Conservation (phyloP, 2,113 vertebrate species). For the Melanocharis versteri region DNA sequence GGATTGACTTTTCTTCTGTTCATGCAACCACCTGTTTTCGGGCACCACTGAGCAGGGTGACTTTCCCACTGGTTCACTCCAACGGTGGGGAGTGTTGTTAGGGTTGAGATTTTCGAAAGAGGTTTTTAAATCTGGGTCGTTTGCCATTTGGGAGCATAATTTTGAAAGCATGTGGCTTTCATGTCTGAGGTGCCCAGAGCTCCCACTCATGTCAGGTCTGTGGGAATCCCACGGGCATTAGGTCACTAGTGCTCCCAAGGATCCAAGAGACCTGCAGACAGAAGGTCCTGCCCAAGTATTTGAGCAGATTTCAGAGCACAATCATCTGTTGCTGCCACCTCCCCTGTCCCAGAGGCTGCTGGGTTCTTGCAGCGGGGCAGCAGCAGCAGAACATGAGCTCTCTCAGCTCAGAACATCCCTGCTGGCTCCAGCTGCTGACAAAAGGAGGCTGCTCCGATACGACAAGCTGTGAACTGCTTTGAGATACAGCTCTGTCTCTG, state of each 20-base stretch:
- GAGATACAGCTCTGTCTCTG: not conserved
- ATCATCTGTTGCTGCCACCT: not conserved
- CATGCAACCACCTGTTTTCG: not conserved
- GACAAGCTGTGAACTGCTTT: not conserved
- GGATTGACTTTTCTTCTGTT: not conserved
- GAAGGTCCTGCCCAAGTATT: not conserved
- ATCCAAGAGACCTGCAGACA: not conserved
- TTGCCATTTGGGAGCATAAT: rapidly evolving
- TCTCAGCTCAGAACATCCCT: not conserved
- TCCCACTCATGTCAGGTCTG: not conserved
- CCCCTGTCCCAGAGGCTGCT: not conserved
- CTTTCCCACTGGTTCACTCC: rapidly evolving
- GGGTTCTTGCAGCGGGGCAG: not conserved
- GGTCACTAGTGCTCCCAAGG: not conserved
- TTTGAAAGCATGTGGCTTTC: not conserved
- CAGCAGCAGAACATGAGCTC: not conserved
- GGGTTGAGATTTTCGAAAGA: not conserved
- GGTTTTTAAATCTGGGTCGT: not conserved
- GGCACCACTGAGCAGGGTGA: not conserved
- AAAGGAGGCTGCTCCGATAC: not conserved
- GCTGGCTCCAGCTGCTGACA: not conserved
- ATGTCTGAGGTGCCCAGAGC: not conserved
- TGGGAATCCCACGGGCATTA: not conserved
- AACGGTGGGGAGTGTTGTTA: not conserved
- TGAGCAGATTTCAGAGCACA: not conserved